Base-by-base conservation (phyloP, 1,140 invertebrate species). In the Drosophila teissieri region DNA sequence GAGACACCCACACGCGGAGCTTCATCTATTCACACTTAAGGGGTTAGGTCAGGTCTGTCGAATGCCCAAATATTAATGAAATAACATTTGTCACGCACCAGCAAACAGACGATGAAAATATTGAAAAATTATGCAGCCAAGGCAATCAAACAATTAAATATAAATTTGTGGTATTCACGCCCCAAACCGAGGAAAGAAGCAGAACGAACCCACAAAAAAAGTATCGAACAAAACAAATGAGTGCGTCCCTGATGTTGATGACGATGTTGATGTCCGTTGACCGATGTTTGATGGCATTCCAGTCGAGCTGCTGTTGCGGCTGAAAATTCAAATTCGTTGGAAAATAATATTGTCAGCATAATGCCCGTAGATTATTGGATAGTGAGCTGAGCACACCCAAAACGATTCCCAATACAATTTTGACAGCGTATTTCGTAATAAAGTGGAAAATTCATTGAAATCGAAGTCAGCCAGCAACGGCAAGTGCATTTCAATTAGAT, bases 361-460 rank as follows among this genome's bases (percentile, higher is more conserved):
- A 77, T 82, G 69, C 79, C 78, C 82, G 63, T 80, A 89, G 84
- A 89, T 80, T 80, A 72, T 68, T 45, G 24, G 40, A 45, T 46
- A 15, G 24, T 45, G 48, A 67, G 69, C 67, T 45, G 48, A 70
- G 69, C 75, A 69, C 61, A 76, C 70, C 65, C 56, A 84, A 76
- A 60, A 42, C 42, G 37, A 62, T 74, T 37, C 57, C 22, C 78
- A 74, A 86, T 83, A 89, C 76, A 89, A 68, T 88, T 88, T 88
- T 88, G 84, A 88, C 84, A 88, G 84, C 67, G 77, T 63, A 84
- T 89, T 89, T 89, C 80, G 80, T 84, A 83, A 89, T 89, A 89
- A 89, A 84, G 72, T 80, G 58, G 80, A 53, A 78, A 91, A 91
- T 91, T 91, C 90, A 91, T 91, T 91, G 85, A 91, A 91, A 82